phyloP scores from a whole-genome alignment of 2,113 vertebrate genomes.

The Antigone vipio region DNA sequence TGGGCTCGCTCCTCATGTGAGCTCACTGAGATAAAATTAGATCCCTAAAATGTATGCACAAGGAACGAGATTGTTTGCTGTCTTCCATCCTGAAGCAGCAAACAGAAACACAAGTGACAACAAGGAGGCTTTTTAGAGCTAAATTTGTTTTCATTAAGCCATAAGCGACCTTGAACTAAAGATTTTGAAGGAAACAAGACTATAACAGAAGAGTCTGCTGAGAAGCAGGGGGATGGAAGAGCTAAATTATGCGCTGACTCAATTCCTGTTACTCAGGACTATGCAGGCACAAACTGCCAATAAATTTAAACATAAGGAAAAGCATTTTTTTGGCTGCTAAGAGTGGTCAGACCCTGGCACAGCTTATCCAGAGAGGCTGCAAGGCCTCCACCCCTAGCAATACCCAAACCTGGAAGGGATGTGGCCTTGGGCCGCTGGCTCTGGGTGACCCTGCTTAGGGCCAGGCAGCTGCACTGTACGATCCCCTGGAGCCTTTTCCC shows the following conservation, averaged over 20 bases:
- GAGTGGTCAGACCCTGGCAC: not conserved
- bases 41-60: not conserved
- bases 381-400: fast-evolving
- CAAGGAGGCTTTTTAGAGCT: conserved; percentile 6
- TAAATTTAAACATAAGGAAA: not conserved
- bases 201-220: not conserved
- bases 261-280: not conserved
- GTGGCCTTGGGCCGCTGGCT: fast-evolving
- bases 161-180: not conserved
- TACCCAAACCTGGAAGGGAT: fast-evolving
- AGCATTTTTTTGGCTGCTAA: not conserved
- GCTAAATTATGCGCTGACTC: not conserved
- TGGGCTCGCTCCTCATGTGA: not conserved
- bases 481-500: not conserved
- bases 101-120: not conserved
- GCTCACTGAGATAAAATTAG: not conserved
- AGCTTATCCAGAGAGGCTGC: not conserved
- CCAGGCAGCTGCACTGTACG: fast-evolving
- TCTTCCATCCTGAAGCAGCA: not conserved
- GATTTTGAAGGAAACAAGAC: not conserved
- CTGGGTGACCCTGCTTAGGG: not conserved
- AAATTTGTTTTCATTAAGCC: not conserved
- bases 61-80: not conserved
- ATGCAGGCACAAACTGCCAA: not conserved
- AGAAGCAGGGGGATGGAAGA: not conserved